Conservation (phyloP, 2,113 vertebrate genomes). For the Eidolon helvum region DNA sequence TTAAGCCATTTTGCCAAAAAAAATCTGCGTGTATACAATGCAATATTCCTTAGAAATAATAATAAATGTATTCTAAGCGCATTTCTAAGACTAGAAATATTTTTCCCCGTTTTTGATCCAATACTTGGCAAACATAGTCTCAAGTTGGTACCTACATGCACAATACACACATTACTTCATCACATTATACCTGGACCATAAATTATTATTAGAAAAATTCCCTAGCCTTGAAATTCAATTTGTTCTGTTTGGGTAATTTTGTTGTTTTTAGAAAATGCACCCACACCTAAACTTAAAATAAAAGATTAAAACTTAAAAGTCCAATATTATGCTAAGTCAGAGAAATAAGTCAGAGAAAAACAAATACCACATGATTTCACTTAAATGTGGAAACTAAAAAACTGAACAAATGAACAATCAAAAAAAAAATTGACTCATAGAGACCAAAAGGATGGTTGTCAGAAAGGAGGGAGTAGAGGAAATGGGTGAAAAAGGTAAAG, state of each 20-base stretch:
- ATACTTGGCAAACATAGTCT: background rate
- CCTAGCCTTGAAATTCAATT: conserved; percentile 55
- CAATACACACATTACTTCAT: background rate
- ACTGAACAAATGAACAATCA: background rate
- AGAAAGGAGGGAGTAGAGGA: background rate
- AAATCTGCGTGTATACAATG: background rate
- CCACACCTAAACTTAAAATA: conserved; percentile 31
- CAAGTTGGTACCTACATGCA: background rate
- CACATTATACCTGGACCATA: conserved; percentile 14
- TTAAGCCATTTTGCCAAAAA: background rate
- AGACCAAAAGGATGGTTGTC: background rate
- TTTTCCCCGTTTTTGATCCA: background rate
- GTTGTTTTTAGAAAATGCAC: conserved; percentile 37
- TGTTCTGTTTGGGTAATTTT: conserved; percentile 50
- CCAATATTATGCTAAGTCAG: background rate
- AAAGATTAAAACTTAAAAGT: background rate
- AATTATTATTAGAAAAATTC: conserved; percentile 59
- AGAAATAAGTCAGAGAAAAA: background rate
- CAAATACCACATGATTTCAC: background rate
- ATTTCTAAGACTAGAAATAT: background rate
- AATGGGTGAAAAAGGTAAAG: no score
- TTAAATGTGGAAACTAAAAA: background rate
- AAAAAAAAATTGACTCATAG: no score
- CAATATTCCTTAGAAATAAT: background rate
- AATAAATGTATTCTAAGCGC: background rate